Evolutionary conservation across 2,888 invertebrate species (phyloP), one percentile per base, ranked within the genome.

Genomic region (Tetanocera ferruginea): DNA sequence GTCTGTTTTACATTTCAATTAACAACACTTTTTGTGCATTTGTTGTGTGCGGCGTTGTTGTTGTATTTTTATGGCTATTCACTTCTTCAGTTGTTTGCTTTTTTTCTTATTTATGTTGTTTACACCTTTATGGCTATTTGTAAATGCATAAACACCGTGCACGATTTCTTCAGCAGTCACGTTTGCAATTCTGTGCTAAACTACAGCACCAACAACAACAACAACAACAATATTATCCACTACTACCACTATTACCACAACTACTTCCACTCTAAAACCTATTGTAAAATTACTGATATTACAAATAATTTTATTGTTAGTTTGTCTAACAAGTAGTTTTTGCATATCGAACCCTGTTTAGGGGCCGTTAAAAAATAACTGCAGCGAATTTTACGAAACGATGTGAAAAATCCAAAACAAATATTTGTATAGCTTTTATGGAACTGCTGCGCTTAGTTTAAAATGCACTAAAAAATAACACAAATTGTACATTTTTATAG

Each of bases 31-130:
- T 75, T 79, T 83, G 75, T 80, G n/a, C n/a, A n/a, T n/a, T n/a
- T n/a, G n/a, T n/a, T n/a, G n/a, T n/a, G n/a, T n/a, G n/a, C n/a
- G n/a, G n/a, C n/a, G n/a, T 64, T 70, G 52, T 72, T 72, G 62
- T 66, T 76, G 19, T 78, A 78, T 79, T 69, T 74, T 79, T 67
- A 51, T 77, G 79, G 66, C 80, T 69, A 76, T 82, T 81, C 52
- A 77, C 78, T 80, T 79, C 62, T 80, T 83, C 77, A 79, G n/a
- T 14, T 23, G 19, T 71, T 28, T 69, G 60, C 25, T 76, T 23
- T 71, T 43, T 23, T 51, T 19, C 25, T 23, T 76, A 34, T 25
- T 72, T 37, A 55, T 71, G 51, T 43, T 66, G 51, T 55, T 72
- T 11, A 1, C 43, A 25, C 55, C 11, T 55, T 73, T 37, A 25